Percentiles rank a stretch among this genome's conserved stretches.
Conservation (phyloP, 92 coral and sea anemone genomes). For the Heliopora coerulea region DNA sequence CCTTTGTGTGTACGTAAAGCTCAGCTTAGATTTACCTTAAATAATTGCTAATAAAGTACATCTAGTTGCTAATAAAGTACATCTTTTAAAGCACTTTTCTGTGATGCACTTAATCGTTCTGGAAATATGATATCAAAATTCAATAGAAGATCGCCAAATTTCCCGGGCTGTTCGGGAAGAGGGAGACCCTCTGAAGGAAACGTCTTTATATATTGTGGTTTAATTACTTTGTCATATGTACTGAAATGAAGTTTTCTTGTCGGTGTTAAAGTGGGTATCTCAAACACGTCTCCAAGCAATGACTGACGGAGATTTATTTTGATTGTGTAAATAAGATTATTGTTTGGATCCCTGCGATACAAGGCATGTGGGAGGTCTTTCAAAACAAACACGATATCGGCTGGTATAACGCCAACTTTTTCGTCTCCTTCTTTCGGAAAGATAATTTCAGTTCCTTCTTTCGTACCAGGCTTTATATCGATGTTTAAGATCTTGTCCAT, state of each 20-base stretch:
- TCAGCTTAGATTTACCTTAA: too few species aligned
- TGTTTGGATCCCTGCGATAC: conserved; percentile 29
- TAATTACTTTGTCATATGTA: conserved; percentile 15
- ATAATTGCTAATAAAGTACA: too few species aligned
- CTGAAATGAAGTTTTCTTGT: conserved; percentile 1
- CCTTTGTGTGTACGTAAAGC: too few species aligned
- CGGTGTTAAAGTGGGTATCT: conserved; percentile 33
- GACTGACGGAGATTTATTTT: conserved; percentile 35
- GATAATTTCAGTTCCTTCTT: conserved; percentile 39
- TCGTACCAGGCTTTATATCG: conserved; percentile 35
- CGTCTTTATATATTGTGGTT: conserved; percentile 9
- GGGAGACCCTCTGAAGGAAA: conserved; percentile 34
- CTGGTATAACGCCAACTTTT: conserved; percentile 17
- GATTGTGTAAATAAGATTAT: conserved; percentile 32
- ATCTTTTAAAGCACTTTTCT: conserved; percentile 28
- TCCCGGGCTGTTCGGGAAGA: conserved; percentile 19
- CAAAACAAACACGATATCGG: conserved; percentile 39
- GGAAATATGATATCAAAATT: conserved; percentile 33
- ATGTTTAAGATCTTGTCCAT: conserved; percentile 24
- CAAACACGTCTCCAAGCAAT: conserved; percentile 26
- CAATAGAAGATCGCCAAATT: conserved; percentile 26
- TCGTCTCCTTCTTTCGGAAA: conserved; percentile 41
- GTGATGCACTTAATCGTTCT: conserved; percentile 22
- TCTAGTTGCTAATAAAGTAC: neutral
- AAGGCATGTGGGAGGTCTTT: conserved; percentile 36